Evolutionary conservation across 2,797 vertebrate genomes (phyloP).

Genomic region (Paratrypauchen microcephalus): DNA sequence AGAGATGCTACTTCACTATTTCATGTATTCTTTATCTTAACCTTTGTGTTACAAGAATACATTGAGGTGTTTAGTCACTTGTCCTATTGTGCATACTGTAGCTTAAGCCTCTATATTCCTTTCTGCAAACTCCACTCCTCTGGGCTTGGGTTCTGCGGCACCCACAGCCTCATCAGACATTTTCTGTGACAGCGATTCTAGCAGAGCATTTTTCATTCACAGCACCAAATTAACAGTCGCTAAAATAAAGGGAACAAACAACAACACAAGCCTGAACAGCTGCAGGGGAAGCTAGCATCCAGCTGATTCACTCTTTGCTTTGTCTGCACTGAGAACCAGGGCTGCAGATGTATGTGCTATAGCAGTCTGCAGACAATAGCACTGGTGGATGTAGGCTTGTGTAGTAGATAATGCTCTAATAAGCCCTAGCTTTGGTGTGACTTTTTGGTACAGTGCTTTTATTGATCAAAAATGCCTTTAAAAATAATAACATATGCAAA

Average conservation of each 20-base stretch:
- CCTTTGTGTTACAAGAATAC: neutral
- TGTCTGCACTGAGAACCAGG: slow-evolving; percentile 39
- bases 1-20: no score
- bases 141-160: no score
- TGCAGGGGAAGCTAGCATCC: slow-evolving; percentile 27
- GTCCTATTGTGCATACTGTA: neutral
- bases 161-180: slow-evolving; percentile 15
- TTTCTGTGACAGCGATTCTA: slow-evolving; percentile 12
- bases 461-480: no score
- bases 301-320: slow-evolving; percentile 28
- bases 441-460: no score
- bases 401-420: neutral
- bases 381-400: slow-evolving; percentile 45
- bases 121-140: neutral
- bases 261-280: slow-evolving; percentile 37
- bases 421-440: no score
- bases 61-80: neutral
- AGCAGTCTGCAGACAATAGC: slow-evolving; percentile 17
- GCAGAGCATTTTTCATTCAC: slow-evolving; percentile 24
- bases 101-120: neutral
- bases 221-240: slow-evolving; percentile 13
- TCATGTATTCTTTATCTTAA: no score
- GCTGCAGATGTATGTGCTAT: slow-evolving; percentile 51
- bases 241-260: slow-evolving; percentile 34
- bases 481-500: no score